phyloP scores from a whole-genome alignment of 2,113 vertebrate species.

The Bagarius yarrelli region DNA sequence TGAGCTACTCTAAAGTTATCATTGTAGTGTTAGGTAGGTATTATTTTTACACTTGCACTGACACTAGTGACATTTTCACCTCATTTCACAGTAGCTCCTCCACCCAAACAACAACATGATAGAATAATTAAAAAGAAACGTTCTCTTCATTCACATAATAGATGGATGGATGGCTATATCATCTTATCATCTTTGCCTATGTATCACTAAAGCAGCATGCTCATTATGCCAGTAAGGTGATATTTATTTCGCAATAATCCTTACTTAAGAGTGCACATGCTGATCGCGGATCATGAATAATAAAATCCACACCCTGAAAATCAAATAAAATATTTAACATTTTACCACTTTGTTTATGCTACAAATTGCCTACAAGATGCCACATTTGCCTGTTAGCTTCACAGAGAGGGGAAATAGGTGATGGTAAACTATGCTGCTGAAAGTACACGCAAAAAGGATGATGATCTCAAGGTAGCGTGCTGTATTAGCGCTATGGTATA shows the following conservation, averaged over 20 bases:
- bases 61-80: neutral
- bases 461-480: neutral
- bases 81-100: neutral
- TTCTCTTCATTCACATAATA: slow-evolving; percentile 43
- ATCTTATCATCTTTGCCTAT: slow-evolving; percentile 51
- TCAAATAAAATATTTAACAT: slow-evolving; percentile 62
- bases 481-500: neutral
- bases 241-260: slow-evolving; percentile 57
- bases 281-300: slow-evolving; percentile 60
- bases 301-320: slow-evolving; percentile 55
- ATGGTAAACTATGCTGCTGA: no score
- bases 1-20: no score
- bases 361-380: slow-evolving; percentile 46
- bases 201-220: slow-evolving; percentile 53
- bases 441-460: no score
- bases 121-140: slow-evolving; percentile 55
- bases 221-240: slow-evolving; percentile 41
- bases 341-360: slow-evolving; percentile 50
- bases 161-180: slow-evolving; percentile 42
- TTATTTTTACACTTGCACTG: neutral
- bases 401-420: slow-evolving; percentile 19
- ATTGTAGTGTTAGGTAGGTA: neutral
- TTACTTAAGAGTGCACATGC: slow-evolving; percentile 31
- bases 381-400: slow-evolving; percentile 46
- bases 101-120: slow-evolving; percentile 19